phyloP scores from a whole-genome alignment of 2,113 vertebrate species.

The Silurus glanis region DNA sequence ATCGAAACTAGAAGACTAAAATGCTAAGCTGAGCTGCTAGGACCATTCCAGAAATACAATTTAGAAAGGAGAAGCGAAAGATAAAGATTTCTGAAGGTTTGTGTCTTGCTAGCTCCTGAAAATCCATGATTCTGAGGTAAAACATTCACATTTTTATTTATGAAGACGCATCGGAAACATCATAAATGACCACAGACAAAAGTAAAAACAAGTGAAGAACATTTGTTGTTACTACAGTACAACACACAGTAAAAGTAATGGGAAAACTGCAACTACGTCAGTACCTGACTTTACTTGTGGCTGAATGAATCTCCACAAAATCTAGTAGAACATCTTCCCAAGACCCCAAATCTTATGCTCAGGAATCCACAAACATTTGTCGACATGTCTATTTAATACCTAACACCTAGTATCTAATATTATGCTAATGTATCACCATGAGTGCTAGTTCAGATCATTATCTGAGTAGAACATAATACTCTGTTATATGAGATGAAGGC shows the following conservation, averaged over 20 bases:
- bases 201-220: too few species aligned
- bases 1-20: background rate
- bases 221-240: too few species aligned
- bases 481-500: background rate
- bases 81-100: background rate
- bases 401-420: background rate
- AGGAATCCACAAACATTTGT: too few species aligned
- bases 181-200: too few species aligned
- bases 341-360: too few species aligned
- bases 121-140: background rate
- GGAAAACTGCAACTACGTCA: too few species aligned
- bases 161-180: background rate
- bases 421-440: background rate
- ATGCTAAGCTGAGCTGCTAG: background rate
- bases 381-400: too few species aligned
- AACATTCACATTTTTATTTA: too few species aligned
- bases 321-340: too few species aligned
- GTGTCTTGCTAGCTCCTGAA: background rate
- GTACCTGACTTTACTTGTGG: too few species aligned
- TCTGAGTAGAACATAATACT: background rate
- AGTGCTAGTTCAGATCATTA: background rate
- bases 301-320: too few species aligned
- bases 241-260: too few species aligned
- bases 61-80: background rate
- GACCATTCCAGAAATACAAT: background rate